Conservation (phyloP, 2,113 vertebrate species). For the Sebastes fasciatus region DNA sequence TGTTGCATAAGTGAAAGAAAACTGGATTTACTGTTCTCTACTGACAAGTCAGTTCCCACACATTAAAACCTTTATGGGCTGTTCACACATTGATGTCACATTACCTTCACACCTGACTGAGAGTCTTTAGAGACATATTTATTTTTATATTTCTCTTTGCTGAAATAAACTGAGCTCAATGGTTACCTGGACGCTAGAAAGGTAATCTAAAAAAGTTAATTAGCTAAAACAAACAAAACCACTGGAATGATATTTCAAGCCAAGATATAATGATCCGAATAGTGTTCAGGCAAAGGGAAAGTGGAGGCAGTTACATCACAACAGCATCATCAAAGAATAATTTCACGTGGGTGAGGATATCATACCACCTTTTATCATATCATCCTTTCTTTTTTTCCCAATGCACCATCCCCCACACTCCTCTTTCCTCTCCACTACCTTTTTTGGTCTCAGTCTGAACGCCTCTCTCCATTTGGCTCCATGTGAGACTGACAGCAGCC, state of each 20-base stretch:
- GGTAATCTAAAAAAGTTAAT: neutral
- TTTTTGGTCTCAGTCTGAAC: conserved; percentile 73
- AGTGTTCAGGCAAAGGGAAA: neutral
- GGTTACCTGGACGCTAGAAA: neutral
- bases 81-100: conserved; percentile 2
- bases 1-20: neutral
- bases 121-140: neutral
- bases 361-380: conserved; percentile 16
- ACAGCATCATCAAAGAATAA: conserved; percentile 37
- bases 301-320: neutral
- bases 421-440: conserved; percentile 49
- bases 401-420: conserved; percentile 22
- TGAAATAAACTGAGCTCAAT: neutral
- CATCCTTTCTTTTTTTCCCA: conserved; percentile 5
- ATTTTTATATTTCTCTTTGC: neutral
- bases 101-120: neutral
- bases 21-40: neutral
- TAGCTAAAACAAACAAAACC: neutral
- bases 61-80: conserved; percentile 1
- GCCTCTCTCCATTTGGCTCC: conserved; percentile 59
- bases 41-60: neutral
- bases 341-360: conserved; percentile 41
- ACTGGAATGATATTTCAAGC: neutral
- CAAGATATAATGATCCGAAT: neutral
- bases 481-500: conserved; percentile 48